Evolutionary conservation across 2,113 vertebrate genomes (phyloP).

Genomic region (Chaetops frenatus): DNA sequence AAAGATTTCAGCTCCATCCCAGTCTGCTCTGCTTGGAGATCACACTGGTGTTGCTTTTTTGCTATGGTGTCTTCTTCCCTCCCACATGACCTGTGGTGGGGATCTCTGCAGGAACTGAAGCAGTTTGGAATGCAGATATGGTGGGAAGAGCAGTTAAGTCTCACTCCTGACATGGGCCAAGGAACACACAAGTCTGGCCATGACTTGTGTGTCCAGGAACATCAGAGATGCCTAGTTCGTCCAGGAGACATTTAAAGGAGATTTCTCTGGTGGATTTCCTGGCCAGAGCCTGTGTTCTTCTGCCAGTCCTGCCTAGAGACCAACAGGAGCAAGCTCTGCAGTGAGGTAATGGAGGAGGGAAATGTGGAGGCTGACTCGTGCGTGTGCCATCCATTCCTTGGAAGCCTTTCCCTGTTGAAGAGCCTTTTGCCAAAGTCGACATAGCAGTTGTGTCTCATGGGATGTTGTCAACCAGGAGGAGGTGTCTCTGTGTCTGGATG

Average conservation of each 20-base stretch:
- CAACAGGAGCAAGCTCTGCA: not conserved
- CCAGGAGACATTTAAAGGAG: not conserved
- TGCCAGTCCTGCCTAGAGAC: not conserved
- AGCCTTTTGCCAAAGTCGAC: not conserved
- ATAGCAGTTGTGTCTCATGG: not conserved
- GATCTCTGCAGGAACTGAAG: not conserved
- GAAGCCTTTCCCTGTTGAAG: not conserved
- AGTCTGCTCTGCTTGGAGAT: not conserved
- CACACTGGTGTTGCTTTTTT: not conserved
- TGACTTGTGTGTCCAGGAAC: not conserved
- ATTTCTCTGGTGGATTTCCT: not conserved
- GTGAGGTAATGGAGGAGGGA: not conserved
- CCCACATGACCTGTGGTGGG: not conserved
- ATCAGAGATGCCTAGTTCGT: not conserved
- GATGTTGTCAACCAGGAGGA: not conserved
- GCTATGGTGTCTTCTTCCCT: not conserved
- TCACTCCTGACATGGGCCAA: not conserved
- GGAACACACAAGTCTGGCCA: not conserved
- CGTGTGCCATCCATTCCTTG: accelerated
- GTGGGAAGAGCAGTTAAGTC: not conserved
- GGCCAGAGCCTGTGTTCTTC: not conserved
- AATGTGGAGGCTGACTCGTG: not conserved
- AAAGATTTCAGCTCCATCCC: not conserved
- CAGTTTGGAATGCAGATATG: not conserved
- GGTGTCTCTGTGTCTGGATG: not conserved